phyloP scores from a whole-genome alignment of 92 coral and sea anemone genomes.

The Palythoa grandis region DNA sequence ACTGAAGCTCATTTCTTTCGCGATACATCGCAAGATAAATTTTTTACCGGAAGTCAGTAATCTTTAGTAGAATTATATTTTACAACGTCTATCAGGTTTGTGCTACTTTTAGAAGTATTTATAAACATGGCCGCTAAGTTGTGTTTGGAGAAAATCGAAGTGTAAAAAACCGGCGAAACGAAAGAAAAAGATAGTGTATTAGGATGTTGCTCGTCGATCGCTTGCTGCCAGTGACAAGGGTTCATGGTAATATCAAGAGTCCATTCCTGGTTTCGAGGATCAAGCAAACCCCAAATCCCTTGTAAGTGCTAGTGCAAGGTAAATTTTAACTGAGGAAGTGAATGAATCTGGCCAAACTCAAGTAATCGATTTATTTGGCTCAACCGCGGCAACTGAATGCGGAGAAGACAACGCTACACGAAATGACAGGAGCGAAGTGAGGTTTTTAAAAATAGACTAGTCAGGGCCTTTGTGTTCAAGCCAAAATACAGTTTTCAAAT shows the following conservation, averaged over 20 bases:
- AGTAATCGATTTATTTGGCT: background rate
- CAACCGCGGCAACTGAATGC: too few species aligned
- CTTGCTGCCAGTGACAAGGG: background rate
- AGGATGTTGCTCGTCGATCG: background rate
- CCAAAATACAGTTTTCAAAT: background rate
- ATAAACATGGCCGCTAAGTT: background rate
- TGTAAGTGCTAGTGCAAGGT: background rate
- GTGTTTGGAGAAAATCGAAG: background rate
- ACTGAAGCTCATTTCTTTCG: background rate
- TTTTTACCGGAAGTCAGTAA: slow-evolving; percentile 4
- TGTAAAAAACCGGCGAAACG: slow-evolving; percentile 7
- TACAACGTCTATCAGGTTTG: background rate
- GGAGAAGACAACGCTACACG: too few species aligned
- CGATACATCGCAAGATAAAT: background rate
- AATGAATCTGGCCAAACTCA: background rate
- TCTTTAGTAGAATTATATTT: too few species aligned
- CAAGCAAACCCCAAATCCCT: background rate
- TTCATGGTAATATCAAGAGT: background rate
- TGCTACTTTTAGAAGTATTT: background rate
- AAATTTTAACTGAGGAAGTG: background rate
- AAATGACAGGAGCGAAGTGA: too few species aligned
- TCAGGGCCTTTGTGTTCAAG: too few species aligned
- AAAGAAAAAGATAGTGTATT: background rate
- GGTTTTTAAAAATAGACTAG: too few species aligned
- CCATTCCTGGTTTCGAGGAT: background rate